Evolutionary conservation across 2,797 vertebrate genomes (phyloP).

Genomic region (Lacerta bilineata): DNA sequence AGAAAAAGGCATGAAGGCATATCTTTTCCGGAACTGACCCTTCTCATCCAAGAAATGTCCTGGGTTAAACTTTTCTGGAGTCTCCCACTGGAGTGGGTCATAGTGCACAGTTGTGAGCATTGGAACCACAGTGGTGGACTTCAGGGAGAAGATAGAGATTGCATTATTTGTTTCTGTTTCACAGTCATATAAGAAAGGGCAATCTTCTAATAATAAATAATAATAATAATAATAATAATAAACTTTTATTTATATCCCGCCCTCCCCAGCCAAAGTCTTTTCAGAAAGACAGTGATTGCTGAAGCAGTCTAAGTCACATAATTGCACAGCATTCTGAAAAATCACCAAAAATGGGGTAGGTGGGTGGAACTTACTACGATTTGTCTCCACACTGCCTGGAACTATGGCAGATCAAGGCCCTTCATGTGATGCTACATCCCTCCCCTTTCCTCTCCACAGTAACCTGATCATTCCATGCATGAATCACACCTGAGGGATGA

Average conservation of each 20-base stretch:
- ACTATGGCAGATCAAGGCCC: neutral
- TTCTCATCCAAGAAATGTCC: constrained; percentile 62
- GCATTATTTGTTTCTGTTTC: neutral
- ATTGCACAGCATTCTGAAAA: too few species aligned
- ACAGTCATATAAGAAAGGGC: neutral
- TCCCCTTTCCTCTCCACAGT: neutral
- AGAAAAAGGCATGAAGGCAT: constrained; percentile 70
- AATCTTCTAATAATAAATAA: neutral
- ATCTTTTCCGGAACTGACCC: constrained; percentile 51
- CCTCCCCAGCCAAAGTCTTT: too few species aligned
- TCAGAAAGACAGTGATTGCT: too few species aligned
- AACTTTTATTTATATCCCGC: too few species aligned
- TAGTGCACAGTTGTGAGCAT: constrained; percentile 62
- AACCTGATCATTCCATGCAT: too few species aligned
- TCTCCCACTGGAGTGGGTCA: constrained; percentile 57
- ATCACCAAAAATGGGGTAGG: too few species aligned
- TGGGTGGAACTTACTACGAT: too few species aligned
- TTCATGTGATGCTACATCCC: neutral
- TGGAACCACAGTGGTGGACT: constrained; percentile 63
- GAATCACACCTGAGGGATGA: constrained; percentile 49
- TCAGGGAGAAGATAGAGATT: neutral
- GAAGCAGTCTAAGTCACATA: too few species aligned
- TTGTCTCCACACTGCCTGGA: too few species aligned
- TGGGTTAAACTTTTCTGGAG: constrained; percentile 67
- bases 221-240: neutral